Base-by-base conservation (phyloP, 2,113 vertebrate genomes). In the Callionymus lyra region DNA sequence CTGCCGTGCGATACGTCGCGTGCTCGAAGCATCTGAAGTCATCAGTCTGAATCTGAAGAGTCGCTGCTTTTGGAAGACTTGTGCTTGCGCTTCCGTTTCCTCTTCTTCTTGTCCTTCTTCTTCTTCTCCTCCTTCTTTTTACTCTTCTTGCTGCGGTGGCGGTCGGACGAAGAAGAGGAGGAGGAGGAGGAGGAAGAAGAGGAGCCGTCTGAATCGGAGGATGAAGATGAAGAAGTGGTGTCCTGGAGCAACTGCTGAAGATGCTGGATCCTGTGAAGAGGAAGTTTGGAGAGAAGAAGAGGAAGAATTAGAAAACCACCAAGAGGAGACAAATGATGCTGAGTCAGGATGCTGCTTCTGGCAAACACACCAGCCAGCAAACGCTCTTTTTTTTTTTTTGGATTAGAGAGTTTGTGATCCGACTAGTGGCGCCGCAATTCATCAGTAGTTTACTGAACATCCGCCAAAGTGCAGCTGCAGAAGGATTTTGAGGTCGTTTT, bases 211-310 rank as follows among this genome's bases (percentile, higher is more conserved):
- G 77, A 78, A 9, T 85, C 72, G 0, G 90, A 87, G 38, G 87
- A 88, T 9, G 92, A 67, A 16, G 68, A 71, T 41, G 63, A 90
- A 42, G 89, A 92, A 45, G 90, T 94, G 51, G 89, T 90, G 60
- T 94, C 93, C 50, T 92, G 89, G 13, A 98, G 86, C 27, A 97
- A 82, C 68, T 91, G 87, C 66, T 89, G 91, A 38, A 97, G 72
- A 60, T 98, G 92, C 76, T 91, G 83, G 74, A 98, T 96, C 82
- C 94, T 98, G 54, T 34, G 67, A 44, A 63, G 21, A 59, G 51
- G 31, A 56, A 10, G 12, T 17, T n/a, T 16, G 53, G 9, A 38
- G 39, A 45, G 21, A 12, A 36, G 31, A 32, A 12, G 27, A 18
- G 36, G 38, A 21, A n/a, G 9, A 9, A 19, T 53, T 9, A 44